Evolutionary conservation across 37 sponge, comb jelly and placozoan genomes (phyloP).

Genomic region (Dysidea cf. avara): DNA sequence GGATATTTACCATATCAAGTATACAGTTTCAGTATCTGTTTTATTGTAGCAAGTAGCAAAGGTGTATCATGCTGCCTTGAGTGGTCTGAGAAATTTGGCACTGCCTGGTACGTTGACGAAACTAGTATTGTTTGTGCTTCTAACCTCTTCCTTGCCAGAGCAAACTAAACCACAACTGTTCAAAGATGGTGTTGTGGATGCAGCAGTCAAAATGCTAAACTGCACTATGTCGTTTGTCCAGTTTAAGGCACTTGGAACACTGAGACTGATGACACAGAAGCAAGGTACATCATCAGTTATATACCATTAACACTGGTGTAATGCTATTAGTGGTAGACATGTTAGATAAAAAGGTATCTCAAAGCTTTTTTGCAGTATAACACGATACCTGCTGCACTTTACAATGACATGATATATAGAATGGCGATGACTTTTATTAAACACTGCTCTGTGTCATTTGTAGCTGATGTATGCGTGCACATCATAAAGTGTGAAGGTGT

Average conservation of each 20-base stretch:
- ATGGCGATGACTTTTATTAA: no score
- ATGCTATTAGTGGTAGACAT: no score
- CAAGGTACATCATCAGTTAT: slow-evolving; percentile 53
- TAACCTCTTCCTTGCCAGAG: not conserved
- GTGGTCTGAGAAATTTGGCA: slow-evolving; percentile 62
- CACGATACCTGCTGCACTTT: no score
- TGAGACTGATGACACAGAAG: slow-evolving; percentile 49
- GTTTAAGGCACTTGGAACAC: slow-evolving; percentile 56
- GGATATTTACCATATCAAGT: not conserved
- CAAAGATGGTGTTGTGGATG: slow-evolving; percentile 56
- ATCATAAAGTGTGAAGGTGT: not conserved
- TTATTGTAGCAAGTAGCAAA: slow-evolving; percentile 19
- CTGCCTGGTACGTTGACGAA: slow-evolving; percentile 19
- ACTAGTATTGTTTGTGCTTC: not conserved
- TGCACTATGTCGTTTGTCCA: slow-evolving; percentile 38
- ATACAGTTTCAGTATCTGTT: not conserved
- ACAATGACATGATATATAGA: no score
- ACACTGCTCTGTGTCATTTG: not conserved
- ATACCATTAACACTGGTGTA: no score
- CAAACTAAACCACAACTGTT: slow-evolving; percentile 23
- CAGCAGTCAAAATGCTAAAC: slow-evolving; percentile 21
- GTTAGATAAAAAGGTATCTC: no score
- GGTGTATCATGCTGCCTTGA: slow-evolving; percentile 38
- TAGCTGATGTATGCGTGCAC: slow-evolving; percentile 11
- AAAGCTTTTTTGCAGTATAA: no score